A percentile compares a stretch with the other conserved stretches of the same genome.
These are phyloP conservation scores for Falco novaeseelandiae DNA, from an alignment of 2,797 vertebrate species.

Conservation along the genomic window DNA sequence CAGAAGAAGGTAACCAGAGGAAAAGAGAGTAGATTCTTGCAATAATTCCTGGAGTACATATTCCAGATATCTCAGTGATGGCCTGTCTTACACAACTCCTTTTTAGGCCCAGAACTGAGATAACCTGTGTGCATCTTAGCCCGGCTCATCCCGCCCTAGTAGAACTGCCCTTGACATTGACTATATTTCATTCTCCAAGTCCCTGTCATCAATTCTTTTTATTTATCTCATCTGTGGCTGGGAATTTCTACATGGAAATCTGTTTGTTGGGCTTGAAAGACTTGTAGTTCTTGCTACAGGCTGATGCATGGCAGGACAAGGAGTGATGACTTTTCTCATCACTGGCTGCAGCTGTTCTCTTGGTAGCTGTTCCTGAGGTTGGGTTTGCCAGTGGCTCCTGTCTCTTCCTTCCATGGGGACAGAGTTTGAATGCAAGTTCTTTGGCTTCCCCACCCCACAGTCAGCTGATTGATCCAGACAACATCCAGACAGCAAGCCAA, in stretches of 20 bases:
- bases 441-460: neutral
- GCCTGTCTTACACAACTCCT: neutral
- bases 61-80: neutral
- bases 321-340: neutral
- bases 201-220: neutral
- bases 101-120: neutral
- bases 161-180: neutral
- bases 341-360: neutral
- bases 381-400: neutral
- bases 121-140: neutral
- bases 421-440: neutral
- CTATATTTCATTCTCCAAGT: neutral
- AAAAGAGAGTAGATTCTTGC: neutral
- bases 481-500: neutral
- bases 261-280: neutral
- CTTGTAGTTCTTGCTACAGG: neutral
- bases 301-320: neutral
- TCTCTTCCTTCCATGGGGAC: neutral
- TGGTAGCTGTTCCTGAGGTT: neutral
- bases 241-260: neutral
- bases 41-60: neutral
- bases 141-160: neutral
- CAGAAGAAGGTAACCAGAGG: neutral
- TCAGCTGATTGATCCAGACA: neutral
- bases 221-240: neutral